Base-by-base conservation (phyloP, 2,113 vertebrate genomes). In the Serilophus lunatus region DNA sequence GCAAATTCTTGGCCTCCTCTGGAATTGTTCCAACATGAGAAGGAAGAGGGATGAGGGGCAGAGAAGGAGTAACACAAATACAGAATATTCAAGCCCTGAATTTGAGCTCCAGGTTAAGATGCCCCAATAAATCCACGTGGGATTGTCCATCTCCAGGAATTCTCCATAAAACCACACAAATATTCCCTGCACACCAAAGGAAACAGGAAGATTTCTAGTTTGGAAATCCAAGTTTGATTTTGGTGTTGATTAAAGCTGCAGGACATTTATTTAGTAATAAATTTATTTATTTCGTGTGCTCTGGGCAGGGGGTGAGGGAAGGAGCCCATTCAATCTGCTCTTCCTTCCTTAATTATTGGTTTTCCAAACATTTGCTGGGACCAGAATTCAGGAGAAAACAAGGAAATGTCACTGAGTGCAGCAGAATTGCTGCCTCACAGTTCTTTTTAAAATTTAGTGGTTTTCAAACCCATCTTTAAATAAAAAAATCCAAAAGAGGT, bases 211-310 rank as follows among this genome's bases (percentile, higher is more conserved):
- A 56, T 10, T 51, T 22, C 23, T 5, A 3, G 23, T 53, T 53
- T 33, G 50, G n/a, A 65, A 65, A 44, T 8, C 12, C 44, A 54
- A 59, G 7, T 4, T 35, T 5, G 2, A 88, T 60, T 36, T 68
- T 11, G 16, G 0, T 7, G 26, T 4, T 0, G 1, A 29, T 53
- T 53, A 36, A 75, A 89, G 19, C 11, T 3, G 0, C 0, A 54
- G 44, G 3, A 92, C 68, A 60, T 28, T 1, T 6, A 36, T 40
- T 61, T 44, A n/a, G n/a, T n/a, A n/a, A n/a, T n/a, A n/a, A n/a
- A n/a, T n/a, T n/a, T n/a, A n/a, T n/a, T n/a, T n/a, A n/a, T n/a
- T n/a, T n/a, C 25, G 7, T 10, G 23, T 29, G 19, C 31, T 69
- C 47, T 53, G 57, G 61, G 28, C 16, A 24, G n/a, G 17, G 19